Evolutionary conservation across 2,888 invertebrate species (phyloP), one percentile per base, ranked within the genome.

Genomic region (Coelopa pilipes): DNA sequence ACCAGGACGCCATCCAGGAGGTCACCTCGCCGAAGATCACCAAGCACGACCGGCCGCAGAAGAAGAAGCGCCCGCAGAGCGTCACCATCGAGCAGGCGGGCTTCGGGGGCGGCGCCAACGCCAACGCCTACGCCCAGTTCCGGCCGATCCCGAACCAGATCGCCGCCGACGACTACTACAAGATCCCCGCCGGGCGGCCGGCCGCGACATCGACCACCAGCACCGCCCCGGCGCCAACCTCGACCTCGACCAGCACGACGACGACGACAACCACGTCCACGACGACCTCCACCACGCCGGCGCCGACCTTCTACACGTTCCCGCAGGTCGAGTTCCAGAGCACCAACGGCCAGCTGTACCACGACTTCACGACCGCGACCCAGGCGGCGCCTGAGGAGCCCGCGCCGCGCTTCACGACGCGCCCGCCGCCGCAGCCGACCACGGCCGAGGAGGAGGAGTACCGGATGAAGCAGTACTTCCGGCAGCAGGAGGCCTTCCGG

Each of bases 201-300:
- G 70, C 77, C 7, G 7, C 34, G 4, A 34, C 34, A 2, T 74
- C 79, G 4, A 74, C 77, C 0, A 82, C 84, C n/a, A 84, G 87
- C 0, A 7, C 34, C 7, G 34, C 34, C 34, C 34, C 34, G 34
- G 7, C 34, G 34, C 2, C 34, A 2, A 85, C 84, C 57, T 78
- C 83, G 11, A 88, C 87, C 71, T 85, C 87, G 13, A 85, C 84
- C 0, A 87, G 89, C 0, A 88, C 88, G 45, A 88, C 89, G 74
- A 89, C 82, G 1, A 80, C 87, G 87, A 76, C 89, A 79, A 82
- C 90, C 82, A 80, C 90, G 83, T 81, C 89, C 81, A 89, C 90
- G 1, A 83, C 87, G 0, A 79, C 89, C 0, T 82, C 85, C 0
- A 82, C 85, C 3, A 74, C 82, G 0, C 75, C 81, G 0, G 82